These are phyloP conservation scores for Cylloceria caligata DNA, from an alignment of 2,888 invertebrate species.

Conservation along the genomic window DNA sequence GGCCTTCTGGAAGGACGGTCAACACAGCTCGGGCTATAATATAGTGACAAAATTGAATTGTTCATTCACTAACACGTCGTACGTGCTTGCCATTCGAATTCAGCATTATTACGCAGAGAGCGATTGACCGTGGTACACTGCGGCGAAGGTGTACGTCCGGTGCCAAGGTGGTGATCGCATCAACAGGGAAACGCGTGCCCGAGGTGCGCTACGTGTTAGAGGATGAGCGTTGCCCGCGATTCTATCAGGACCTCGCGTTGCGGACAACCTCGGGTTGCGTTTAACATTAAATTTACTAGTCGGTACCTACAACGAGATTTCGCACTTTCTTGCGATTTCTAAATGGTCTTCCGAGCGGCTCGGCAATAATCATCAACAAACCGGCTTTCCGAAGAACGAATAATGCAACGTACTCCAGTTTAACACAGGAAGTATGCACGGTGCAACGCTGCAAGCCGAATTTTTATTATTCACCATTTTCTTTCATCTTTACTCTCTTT, in stretches of 20 bases:
- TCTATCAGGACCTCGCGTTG: constrained; percentile 24
- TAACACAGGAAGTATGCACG: constrained; percentile 54
- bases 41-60: constrained; percentile 44
- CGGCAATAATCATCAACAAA: constrained; percentile 57
- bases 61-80: constrained; percentile 31
- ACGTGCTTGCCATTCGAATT: constrained; percentile 44
- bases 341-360: constrained; percentile 73
- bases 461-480: constrained; percentile 52
- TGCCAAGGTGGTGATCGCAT: constrained; percentile 31
- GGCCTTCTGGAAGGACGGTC: neutral
- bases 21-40: neutral
- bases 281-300: neutral
- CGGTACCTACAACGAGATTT: constrained; percentile 58
- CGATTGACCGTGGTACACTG: constrained; percentile 12
- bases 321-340: constrained; percentile 77
- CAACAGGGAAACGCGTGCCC: constrained; percentile 52
- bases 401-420: constrained; percentile 46
- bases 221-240: constrained; percentile 45
- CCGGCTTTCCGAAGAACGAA: constrained; percentile 26
- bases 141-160: constrained; percentile 5
- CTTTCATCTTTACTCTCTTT: constrained; percentile 14
- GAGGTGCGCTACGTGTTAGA: constrained; percentile 34
- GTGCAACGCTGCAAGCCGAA: constrained; percentile 40
- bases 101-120: constrained; percentile 17
- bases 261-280: constrained; percentile 34